phyloP scores from a whole-genome alignment of 2,113 vertebrate species.

The Sclerurus mexicanus region DNA sequence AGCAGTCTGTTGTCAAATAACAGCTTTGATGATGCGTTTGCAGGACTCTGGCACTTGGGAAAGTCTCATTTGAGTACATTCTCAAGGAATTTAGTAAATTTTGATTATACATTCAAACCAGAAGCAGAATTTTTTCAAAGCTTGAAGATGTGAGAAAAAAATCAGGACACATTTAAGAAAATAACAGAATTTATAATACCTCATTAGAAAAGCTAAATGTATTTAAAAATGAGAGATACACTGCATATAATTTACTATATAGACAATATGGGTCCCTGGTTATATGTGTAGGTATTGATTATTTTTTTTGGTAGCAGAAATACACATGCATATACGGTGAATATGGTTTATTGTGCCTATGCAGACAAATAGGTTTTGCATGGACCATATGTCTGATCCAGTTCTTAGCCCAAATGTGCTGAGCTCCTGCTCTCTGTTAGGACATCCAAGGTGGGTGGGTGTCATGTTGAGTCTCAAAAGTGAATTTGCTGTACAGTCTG shows the following conservation, averaged over 20 bases:
- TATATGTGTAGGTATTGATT: neutral
- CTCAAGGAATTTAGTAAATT: neutral
- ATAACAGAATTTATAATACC: neutral
- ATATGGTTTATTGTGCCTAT: neutral
- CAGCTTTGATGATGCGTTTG: neutral
- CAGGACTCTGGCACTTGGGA: neutral
- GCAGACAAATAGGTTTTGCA: neutral
- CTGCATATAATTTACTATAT: neutral
- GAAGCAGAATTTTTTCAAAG: neutral
- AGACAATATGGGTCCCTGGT: neutral
- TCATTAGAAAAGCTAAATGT: neutral
- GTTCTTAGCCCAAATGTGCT: neutral
- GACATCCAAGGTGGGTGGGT: neutral
- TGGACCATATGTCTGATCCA: neutral
- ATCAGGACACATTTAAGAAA: neutral
- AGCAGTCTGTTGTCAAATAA: neutral
- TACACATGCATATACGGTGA: neutral
- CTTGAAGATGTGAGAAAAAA: neutral
- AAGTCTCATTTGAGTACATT: neutral
- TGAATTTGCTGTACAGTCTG: neutral
- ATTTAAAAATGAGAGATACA: neutral
- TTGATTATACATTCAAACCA: neutral
- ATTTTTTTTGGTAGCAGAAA: neutral
- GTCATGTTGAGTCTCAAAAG: neutral
- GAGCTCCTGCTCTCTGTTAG: neutral